phyloP scores from a whole-genome alignment of 2,888 invertebrate genomes.

The Iphiclides podalirius region DNA sequence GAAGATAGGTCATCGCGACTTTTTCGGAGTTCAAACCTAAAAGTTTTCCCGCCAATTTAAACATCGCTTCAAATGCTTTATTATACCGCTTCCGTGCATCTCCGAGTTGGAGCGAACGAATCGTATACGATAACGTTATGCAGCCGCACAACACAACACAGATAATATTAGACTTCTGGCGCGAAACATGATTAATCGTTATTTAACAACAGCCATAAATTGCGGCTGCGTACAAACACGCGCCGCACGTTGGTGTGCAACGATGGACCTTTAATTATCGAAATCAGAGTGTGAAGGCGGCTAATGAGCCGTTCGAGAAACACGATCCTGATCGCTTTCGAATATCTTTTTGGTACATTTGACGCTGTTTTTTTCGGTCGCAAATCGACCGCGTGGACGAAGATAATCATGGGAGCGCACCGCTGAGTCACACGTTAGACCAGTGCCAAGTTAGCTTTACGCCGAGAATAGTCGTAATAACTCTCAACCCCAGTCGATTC shows the following conservation, averaged over 20 bases:
- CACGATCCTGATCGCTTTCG: conserved; percentile 33
- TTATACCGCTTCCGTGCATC: no score
- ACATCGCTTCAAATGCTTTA: no score
- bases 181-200: conserved; percentile 27
- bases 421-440: conserved; percentile 59
- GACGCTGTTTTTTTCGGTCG: conserved; percentile 39
- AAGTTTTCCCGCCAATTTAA: no score
- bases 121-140: conserved; percentile 34
- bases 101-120: no score
- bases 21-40: no score
- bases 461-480: conserved; percentile 46
- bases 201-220: conserved; percentile 27
- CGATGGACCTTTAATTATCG: conserved; percentile 17
- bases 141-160: conserved; percentile 27
- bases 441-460: conserved; percentile 57
- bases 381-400: conserved; percentile 37
- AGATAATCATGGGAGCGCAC: conserved; percentile 60
- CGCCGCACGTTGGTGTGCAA: background rate
- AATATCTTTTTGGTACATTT: conserved; percentile 31
- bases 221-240: conserved; percentile 11
- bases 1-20: no score
- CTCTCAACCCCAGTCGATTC: conserved; percentile 41
- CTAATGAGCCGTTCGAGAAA: conserved; percentile 33
- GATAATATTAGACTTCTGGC: conserved; percentile 22
- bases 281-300: conserved; percentile 17